A percentile compares a stretch with the other conserved stretches of the same genome.
phyloP scores from a whole-genome alignment of 2,113 vertebrate species.

The Mesembrinibis cayennensis region DNA sequence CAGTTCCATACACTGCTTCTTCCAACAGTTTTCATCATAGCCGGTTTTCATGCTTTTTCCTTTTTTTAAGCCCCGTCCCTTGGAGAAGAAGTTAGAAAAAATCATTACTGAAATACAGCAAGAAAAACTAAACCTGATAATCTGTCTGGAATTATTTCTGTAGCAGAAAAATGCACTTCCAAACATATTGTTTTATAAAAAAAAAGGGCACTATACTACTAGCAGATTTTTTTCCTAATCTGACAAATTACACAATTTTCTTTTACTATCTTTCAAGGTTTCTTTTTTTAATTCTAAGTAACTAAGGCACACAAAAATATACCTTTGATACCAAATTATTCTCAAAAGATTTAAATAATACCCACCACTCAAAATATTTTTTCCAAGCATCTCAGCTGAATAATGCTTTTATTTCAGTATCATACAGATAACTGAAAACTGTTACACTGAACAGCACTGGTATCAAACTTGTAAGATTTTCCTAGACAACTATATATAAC shows the following conservation, averaged over 20 bases:
- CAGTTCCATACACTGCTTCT: slow-evolving; percentile 87
- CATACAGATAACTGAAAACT: not conserved
- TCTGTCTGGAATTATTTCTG: not conserved
- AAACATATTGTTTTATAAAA: not conserved
- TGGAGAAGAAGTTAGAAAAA: not conserved
- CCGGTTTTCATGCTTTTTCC: slow-evolving; percentile 21
- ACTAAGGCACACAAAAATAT: not conserved
- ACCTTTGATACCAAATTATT: not conserved
- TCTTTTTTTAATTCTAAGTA: not conserved
- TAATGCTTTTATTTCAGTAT: not conserved
- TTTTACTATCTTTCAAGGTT: not conserved
- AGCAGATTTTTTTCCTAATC: not conserved
- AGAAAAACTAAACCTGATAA: not conserved
- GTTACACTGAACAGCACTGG: not conserved
- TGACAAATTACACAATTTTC: not conserved
- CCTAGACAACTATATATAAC: not conserved
- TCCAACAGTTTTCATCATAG: slow-evolving; percentile 87
- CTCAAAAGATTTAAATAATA: not conserved
- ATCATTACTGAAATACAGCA: not conserved
- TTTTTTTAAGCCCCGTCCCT: slow-evolving; percentile 65
- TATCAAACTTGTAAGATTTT: not conserved
- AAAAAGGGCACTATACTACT: not conserved
- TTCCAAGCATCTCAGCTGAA: not conserved
- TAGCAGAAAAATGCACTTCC: not conserved
- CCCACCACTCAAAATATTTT: not conserved